phyloP scores from a whole-genome alignment of 2,888 invertebrate species.

The Caenorhabditis sp. region DNA sequence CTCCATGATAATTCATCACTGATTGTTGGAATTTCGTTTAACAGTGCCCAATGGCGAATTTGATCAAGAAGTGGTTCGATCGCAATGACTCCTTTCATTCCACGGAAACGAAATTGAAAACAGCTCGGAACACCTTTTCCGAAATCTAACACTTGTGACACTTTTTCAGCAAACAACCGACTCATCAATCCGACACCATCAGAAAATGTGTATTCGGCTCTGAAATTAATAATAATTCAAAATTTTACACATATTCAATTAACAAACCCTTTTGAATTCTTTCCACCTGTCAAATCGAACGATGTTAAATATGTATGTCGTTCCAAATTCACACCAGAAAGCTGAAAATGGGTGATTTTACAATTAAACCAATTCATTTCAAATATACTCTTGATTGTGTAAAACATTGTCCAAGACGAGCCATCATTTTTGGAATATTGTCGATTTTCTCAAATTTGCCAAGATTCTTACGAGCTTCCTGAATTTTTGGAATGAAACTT shows the following conservation, averaged over 20 bases:
- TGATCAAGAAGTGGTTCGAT: constrained; percentile 63
- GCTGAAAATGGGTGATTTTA: constrained; percentile 15
- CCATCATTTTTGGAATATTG: constrained; percentile 71
- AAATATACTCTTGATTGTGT: constrained; percentile 59
- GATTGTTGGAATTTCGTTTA: constrained; percentile 6
- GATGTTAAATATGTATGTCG: constrained; percentile 25
- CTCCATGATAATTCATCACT: constrained; percentile 25
- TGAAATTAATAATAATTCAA: constrained; percentile 7
- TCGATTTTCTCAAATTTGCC: constrained; percentile 59
- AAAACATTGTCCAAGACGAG: constrained; percentile 72
- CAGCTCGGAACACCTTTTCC: constrained; percentile 57
- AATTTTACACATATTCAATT: background rate
- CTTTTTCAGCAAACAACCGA: constrained; percentile 48
- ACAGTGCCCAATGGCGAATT: constrained; percentile 30
- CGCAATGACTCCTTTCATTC: constrained; percentile 69
- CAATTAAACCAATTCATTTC: background rate
- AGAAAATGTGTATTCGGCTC: constrained; percentile 51
- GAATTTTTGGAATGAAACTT: constrained; percentile 41
- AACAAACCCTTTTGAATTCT: constrained; percentile 21
- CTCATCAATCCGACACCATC: constrained; percentile 69
- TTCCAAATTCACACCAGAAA: constrained; percentile 42
- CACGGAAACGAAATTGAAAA: constrained; percentile 67
- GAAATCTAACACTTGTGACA: constrained; percentile 51
- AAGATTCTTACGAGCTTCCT: constrained; percentile 41
- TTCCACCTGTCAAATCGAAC: constrained; percentile 52